Percentiles rank a stretch among this genome's conserved stretches.
phyloP scores from a whole-genome alignment of 2,888 invertebrate species.

The Neocrepidodera transversa region DNA sequence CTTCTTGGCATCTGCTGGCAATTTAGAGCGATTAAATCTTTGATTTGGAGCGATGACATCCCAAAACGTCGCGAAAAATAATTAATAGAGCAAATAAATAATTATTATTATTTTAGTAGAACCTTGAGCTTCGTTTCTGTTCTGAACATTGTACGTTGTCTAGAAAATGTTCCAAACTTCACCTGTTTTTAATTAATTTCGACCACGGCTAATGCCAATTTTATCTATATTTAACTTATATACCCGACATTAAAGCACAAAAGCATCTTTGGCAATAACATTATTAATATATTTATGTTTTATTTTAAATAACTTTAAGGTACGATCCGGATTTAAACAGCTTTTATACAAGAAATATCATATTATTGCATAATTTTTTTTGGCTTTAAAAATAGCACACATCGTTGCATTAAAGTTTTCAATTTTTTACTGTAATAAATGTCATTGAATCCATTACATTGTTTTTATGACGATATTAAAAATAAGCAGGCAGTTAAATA shows the following conservation, averaged over 20 bases:
- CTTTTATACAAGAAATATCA: no score
- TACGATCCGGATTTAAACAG: no score
- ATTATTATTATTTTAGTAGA: constrained; percentile 33
- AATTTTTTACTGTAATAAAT: not conserved
- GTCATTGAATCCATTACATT: constrained; percentile 7
- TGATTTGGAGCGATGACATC: constrained; percentile 10
- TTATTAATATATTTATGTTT: constrained; percentile 3
- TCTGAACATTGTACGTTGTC: constrained; percentile 31
- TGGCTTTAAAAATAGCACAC: no score
- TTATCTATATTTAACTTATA: constrained; percentile 37
- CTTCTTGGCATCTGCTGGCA: constrained; percentile 5
- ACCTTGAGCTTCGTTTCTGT: constrained; percentile 39
- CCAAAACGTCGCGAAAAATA: constrained; percentile 17
- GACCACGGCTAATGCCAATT: constrained; percentile 41
- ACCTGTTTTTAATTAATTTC: constrained; percentile 52
- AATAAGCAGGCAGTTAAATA: constrained; percentile 1
- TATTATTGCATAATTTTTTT: no score
- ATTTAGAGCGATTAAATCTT: constrained; percentile 9
- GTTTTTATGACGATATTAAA: constrained; percentile 3
- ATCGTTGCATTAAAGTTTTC: constrained; percentile 2
- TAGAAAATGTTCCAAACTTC: constrained; percentile 33
- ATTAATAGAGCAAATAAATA: constrained; percentile 27
- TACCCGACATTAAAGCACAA: constrained; percentile 18
- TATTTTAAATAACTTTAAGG: no score
- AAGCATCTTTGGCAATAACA: constrained; percentile 10